Percentiles rank a stretch among this genome's conserved stretches.
Conservation (phyloP, 2,797 vertebrate species). For the Cichlasoma orientale region DNA sequence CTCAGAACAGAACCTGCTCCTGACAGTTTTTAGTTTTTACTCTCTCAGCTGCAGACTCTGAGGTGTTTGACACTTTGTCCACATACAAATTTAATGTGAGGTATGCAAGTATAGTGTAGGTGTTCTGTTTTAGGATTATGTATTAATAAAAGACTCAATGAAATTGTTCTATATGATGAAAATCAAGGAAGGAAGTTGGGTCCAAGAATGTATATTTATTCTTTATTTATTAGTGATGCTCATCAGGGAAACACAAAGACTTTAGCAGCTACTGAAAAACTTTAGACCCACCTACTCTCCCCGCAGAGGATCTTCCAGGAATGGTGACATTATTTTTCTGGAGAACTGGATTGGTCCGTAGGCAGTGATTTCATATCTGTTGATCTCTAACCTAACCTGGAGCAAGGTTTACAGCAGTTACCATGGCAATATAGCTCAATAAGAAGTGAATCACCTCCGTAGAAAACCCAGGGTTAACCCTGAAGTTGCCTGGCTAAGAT, state of each 20-base stretch:
- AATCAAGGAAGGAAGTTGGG: too few relatives aligned
- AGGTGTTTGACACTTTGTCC: neutral
- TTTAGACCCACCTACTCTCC: too few relatives aligned
- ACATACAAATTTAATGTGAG: rapidly evolving
- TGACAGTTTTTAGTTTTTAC: too few relatives aligned
- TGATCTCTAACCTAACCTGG: neutral
- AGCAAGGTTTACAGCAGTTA: neutral
- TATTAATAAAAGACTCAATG: too few relatives aligned
- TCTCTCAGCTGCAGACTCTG: too few relatives aligned
- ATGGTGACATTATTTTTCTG: neutral
- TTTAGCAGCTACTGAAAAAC: too few relatives aligned
- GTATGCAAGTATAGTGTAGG: neutral
- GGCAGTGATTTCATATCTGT: neutral
- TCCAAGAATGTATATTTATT: too few relatives aligned
- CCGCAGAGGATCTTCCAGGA: neutral
- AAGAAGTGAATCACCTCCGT: neutral
- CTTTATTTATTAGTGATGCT: too few relatives aligned
- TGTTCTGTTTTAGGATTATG: too few relatives aligned
- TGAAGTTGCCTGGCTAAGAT: neutral
- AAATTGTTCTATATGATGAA: too few relatives aligned
- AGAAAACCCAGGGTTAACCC: neutral
- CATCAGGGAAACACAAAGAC: too few relatives aligned
- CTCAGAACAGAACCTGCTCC: too few relatives aligned
- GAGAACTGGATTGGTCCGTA: neutral
- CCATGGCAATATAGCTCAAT: rapidly evolving